Conservation (phyloP, 1,140 invertebrate species). For the Drosophila tsacasi region DNA sequence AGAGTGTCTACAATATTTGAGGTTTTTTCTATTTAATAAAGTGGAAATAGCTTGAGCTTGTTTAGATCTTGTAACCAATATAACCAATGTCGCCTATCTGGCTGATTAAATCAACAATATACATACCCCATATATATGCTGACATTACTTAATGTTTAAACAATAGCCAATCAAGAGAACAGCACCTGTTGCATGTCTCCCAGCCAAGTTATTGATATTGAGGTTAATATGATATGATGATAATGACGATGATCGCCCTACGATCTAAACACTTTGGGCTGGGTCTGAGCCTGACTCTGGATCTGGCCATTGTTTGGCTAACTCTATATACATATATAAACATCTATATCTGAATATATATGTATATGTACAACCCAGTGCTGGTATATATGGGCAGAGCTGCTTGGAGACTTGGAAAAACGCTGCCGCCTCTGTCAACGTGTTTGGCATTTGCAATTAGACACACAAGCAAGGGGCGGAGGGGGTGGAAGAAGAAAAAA, state of each 20-base stretch:
- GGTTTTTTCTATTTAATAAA: background rate
- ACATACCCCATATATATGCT: background rate
- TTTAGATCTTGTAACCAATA: background rate
- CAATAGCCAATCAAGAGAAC: conserved; percentile 39
- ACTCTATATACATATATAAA: conserved; percentile 1
- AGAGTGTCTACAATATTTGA: background rate
- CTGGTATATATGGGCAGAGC: conserved; percentile 64
- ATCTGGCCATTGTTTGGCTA: conserved; percentile 33
- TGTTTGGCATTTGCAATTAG: conserved; percentile 79
- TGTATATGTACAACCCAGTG: background rate
- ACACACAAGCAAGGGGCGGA: background rate
- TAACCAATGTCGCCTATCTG: conserved; percentile 1
- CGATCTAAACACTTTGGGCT: background rate
- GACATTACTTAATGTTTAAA: conserved; percentile 13
- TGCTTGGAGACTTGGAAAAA: conserved; percentile 51
- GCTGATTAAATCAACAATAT: background rate
- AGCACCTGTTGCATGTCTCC: conserved; percentile 39
- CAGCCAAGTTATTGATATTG: conserved; percentile 21
- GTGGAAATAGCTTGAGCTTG: background rate
- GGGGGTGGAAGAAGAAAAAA: conserved; percentile 7
- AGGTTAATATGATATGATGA: conserved; percentile 21
- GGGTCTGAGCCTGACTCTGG: conserved; percentile 1
- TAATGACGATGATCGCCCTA: too few relatives aligned
- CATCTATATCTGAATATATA: background rate
- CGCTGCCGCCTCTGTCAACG: conserved; percentile 49